Base-by-base conservation (phyloP, 2,113 vertebrate species). In the Eptatretus burgeri region DNA sequence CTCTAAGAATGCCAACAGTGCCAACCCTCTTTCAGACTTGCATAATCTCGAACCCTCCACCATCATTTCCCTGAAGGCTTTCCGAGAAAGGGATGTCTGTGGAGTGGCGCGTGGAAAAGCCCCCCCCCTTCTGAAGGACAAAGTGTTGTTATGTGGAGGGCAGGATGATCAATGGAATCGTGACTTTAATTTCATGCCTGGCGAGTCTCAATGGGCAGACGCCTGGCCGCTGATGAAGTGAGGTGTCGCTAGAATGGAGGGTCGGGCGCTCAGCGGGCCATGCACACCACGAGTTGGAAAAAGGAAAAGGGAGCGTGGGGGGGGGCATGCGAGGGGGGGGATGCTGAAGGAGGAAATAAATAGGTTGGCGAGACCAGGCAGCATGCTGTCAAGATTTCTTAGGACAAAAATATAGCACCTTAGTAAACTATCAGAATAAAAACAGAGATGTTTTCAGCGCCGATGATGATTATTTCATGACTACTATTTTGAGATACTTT, bases 141-240 rank as follows among this genome's bases (percentile, higher is more conserved):
- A 60, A 60, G 56, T 60, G 56, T 60, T 60, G 56, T 60, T 60
- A 60, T 12, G 56, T n/a, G n/a, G 56, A 60, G 56, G 20, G 56
- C 56, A 20, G n/a, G 56, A 60, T 60, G 56, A 60, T 60, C 56
- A 60, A 60, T 60, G 56, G 56, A 60, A 60, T n/a, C 56, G 56
- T 17, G 56, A 20, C 56, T 60, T 60, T 60, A 60, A 60, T 60
- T 60, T 60, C 56, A 60, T 60, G 56, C 56, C 56, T 60, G 56
- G 56, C 56, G 56, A 60, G 56, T 60, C 56, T 60, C 56, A 60
- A 60, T 60, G 56, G 56, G 56, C 56, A 60, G 56, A 20, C 20
- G n/a, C n/a, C 56, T 60, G n/a, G 56, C 20, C n/a, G 56, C 56
- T 60, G 56, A 60, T 60, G 56, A 60, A 60, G 56, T 60, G 56